These are phyloP conservation scores for Scalopus aquaticus DNA, from an alignment of 2,113 vertebrate genomes.

Conservation along the genomic window DNA sequence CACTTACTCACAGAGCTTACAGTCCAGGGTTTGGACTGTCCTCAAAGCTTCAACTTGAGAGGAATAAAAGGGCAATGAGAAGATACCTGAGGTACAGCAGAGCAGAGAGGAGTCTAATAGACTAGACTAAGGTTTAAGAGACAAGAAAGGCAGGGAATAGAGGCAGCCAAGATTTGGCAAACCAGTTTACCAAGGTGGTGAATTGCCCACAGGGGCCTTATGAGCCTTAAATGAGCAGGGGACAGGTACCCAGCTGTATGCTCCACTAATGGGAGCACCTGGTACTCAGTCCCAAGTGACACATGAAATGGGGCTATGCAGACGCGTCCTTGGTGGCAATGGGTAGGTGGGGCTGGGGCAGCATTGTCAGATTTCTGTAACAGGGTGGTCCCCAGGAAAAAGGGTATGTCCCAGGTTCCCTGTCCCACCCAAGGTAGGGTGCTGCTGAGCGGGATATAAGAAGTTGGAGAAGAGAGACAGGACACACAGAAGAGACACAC, in stretches of 20 bases:
- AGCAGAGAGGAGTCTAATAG: neutral
- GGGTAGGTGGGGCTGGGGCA: too few relatives aligned
- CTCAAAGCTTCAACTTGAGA: neutral
- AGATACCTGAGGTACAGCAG: neutral
- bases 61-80: neutral
- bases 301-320: fast-evolving
- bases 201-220: neutral
- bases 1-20: neutral
- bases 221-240: neutral
- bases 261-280: neutral
- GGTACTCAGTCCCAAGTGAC: neutral
- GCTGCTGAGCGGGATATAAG: too few relatives aligned
- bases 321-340: neutral
- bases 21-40: neutral
- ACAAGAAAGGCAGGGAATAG: neutral
- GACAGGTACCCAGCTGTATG: neutral
- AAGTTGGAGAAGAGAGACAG: too few relatives aligned
- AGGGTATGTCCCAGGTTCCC: too few relatives aligned
- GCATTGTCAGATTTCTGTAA: too few relatives aligned
- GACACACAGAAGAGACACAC: too few relatives aligned
- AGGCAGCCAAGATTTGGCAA: neutral
- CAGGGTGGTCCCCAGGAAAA: too few relatives aligned
- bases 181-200: neutral
- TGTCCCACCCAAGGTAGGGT: too few relatives aligned
- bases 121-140: neutral